Percentiles rank a stretch among this genome's conserved stretches.
Evolutionary conservation across 2,797 vertebrate genomes (phyloP).

Genomic region (Loris lydekkerianus): DNA sequence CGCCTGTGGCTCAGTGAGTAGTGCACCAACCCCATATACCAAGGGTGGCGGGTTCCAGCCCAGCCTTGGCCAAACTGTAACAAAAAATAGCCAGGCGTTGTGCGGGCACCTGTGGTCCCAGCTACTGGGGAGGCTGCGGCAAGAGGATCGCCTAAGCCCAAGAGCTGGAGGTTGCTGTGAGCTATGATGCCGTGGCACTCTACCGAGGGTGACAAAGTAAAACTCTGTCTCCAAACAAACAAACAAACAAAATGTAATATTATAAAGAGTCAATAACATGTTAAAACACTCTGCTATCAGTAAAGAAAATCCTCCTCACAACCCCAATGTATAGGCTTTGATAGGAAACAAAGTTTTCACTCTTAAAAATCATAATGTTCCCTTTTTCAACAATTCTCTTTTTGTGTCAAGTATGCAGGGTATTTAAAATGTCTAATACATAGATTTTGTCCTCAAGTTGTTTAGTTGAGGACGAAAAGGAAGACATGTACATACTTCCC

Average conservation of each 20-base stretch:
- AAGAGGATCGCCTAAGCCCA: too few species aligned
- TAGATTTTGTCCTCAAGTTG: constrained; percentile 2
- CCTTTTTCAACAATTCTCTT: constrained; percentile 1
- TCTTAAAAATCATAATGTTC: neutral
- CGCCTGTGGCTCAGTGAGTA: too few species aligned
- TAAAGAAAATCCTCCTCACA: constrained; percentile 45
- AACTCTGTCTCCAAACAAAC: too few species aligned
- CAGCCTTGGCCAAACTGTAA: too few species aligned
- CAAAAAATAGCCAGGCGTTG: too few species aligned
- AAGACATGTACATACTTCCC: neutral
- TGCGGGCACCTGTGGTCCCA: too few species aligned
- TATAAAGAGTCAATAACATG: neutral
- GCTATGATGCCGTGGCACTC: too few species aligned
- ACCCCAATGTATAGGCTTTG: neutral
- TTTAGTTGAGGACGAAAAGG: constrained; percentile 22
- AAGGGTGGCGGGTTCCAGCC: too few species aligned
- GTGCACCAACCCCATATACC: too few species aligned
- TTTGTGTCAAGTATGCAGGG: neutral
- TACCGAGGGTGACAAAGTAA: too few species aligned
- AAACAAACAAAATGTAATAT: constrained; percentile 42
- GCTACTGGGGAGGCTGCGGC: too few species aligned
- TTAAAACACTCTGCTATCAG: constrained; percentile 52
- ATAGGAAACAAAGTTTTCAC: neutral
- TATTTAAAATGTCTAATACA: constrained; percentile 36
- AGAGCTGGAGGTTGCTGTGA: too few species aligned